Evolutionary conservation across 2,888 invertebrate species (phyloP).

Genomic region (Euplexia lucipara): DNA sequence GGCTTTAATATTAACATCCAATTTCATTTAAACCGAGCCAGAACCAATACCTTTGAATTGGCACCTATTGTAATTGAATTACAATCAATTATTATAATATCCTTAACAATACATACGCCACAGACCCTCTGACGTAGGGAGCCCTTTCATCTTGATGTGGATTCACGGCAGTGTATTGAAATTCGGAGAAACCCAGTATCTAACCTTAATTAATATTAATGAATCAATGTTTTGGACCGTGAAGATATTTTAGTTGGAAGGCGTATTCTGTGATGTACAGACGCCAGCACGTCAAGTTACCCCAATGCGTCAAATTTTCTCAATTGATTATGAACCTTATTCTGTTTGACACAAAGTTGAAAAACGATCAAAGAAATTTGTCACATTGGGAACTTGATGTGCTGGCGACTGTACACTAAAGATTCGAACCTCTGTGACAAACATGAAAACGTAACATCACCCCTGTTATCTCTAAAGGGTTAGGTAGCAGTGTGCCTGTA

Average conservation of each 20-base stretch:
- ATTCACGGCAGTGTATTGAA: slow-evolving; percentile 22
- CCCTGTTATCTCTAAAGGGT: too few species aligned
- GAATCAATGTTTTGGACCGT: slow-evolving; percentile 53
- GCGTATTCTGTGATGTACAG: slow-evolving; percentile 31
- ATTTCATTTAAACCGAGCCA: slow-evolving; percentile 21
- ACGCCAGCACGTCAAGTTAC: too few species aligned
- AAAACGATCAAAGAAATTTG: too few species aligned
- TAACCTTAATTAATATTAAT: slow-evolving; percentile 63
- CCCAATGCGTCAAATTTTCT: too few species aligned
- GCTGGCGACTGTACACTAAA: too few species aligned
- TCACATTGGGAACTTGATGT: too few species aligned
- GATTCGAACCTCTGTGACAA: too few species aligned
- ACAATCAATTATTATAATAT: slow-evolving; percentile 37
- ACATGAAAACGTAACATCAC: too few species aligned
- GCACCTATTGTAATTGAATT: slow-evolving; percentile 42
- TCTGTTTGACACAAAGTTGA: too few species aligned
- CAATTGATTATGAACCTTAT: too few species aligned
- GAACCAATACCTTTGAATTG: slow-evolving; percentile 5
- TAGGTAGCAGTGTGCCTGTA: too few species aligned
- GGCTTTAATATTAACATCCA: not conserved
- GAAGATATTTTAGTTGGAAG: slow-evolving; percentile 15
- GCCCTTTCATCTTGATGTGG: slow-evolving; percentile 21
- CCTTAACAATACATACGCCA: slow-evolving; percentile 5
- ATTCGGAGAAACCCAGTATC: slow-evolving; percentile 46
- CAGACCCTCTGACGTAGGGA: slow-evolving; percentile 4